Base-by-base conservation (phyloP, 2,888 invertebrate genomes). In the Melieria crassipennis region DNA sequence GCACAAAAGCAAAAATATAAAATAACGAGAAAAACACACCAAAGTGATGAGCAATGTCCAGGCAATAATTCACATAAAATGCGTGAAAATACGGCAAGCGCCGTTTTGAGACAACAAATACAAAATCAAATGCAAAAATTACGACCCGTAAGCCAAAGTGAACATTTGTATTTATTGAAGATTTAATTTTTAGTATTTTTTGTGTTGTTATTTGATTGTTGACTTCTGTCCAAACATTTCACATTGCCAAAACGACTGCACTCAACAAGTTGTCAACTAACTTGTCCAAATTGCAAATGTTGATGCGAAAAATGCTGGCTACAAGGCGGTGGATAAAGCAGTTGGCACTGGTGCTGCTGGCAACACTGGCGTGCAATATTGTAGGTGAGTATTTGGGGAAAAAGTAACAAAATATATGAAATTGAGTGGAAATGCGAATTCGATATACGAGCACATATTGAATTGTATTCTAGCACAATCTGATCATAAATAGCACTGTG, bases 291-390 rank as follows among this genome's bases (percentile, higher is more conserved):
- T 45, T 30, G 43, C 42, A 42, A 43, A 60, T 60, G 60, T 42
- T 10, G 7, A 43, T 16, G 43, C 60, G 4, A 43, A 58, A 30
- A 60, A 42, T 6, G n/a, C 16, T 43, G n/a, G 11, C 43, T 7
- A 62, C 61, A 50, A 46, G 45, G 30, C 30, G 30, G 10, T 69
- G 61, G 16, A 57, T 67, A 55, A 62, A 65, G 58, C 62, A 52
- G 42, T 65, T 65, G 30, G 66, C 60, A 52, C 61, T 73, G 30
- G 66, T 56, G 47, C 61, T 73, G 64, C 10, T 71, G 70, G 62
- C 68, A 71, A 65, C 65, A 62, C 48, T 73, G 69, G 56, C 65
- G 6, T 68, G 63, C 56, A 56, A 60, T 16, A 43, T 56, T 11
- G 11, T 62, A 65, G 73, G 73, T 73, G 61, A 71, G 73, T 71